These are phyloP conservation scores for Cabera pusaria DNA, from an alignment of 2,888 invertebrate species.

Conservation along the genomic window DNA sequence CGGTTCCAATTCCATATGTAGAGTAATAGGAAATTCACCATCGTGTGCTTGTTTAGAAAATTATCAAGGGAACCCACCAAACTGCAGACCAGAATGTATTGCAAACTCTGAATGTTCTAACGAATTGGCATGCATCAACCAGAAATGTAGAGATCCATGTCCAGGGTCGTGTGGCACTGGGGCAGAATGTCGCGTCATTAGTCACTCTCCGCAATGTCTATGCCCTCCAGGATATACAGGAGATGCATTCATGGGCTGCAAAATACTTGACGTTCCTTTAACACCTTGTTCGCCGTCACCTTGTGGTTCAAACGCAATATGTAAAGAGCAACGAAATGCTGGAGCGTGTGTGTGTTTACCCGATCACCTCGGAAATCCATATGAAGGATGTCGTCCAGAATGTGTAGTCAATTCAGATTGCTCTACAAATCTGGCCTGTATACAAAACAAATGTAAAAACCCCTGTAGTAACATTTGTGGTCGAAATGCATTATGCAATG, in stretches of 20 bases:
- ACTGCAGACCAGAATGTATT: constrained; percentile 89
- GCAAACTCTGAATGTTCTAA: constrained; percentile 89
- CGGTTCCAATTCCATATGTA: constrained; percentile 87
- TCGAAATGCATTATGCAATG: constrained; percentile 87
- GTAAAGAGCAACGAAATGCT: constrained; percentile 86
- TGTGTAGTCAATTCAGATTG: constrained; percentile 90
- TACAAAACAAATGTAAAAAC: constrained; percentile 88
- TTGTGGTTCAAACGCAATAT: constrained; percentile 89
- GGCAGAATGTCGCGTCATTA: constrained; percentile 88
- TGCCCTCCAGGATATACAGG: constrained; percentile 86
- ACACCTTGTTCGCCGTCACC: constrained; percentile 87
- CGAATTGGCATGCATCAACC: constrained; percentile 87
- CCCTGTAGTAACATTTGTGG: constrained; percentile 91
- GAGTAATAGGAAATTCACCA: constrained; percentile 83
- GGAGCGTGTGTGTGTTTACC: constrained; percentile 87
- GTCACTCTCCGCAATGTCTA: constrained; percentile 89
- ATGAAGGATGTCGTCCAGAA: constrained; percentile 90
- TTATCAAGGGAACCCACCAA: constrained; percentile 87
- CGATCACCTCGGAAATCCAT: constrained; percentile 89
- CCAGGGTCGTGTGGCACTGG: constrained; percentile 88
- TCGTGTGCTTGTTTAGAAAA: constrained; percentile 89
- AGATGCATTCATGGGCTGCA: constrained; percentile 85
- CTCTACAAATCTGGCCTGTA: constrained; percentile 87
- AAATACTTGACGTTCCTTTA: constrained; percentile 68
- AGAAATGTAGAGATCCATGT: constrained; percentile 90